Percentiles rank a stretch among this genome's conserved stretches.
Conservation (phyloP, 2,797 vertebrate genomes). For the Ctenochaetus hawaiiensis region DNA sequence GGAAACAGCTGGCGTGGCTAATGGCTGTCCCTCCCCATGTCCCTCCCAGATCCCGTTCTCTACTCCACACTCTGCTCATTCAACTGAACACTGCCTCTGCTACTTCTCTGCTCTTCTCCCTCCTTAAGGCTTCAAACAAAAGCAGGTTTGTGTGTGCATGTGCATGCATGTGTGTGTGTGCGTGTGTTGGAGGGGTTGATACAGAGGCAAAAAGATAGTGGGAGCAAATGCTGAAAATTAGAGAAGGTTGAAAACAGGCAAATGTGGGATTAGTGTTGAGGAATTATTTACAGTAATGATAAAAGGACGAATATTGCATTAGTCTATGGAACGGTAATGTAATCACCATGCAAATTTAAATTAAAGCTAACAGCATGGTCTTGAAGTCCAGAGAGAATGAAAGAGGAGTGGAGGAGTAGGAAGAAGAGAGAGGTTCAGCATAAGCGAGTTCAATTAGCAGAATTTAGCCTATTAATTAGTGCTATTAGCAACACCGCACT, state of each 20-base stretch:
- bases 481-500: slow-evolving; percentile 74
- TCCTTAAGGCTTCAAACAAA: slow-evolving; percentile 59
- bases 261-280: slow-evolving; percentile 49
- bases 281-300: slow-evolving; percentile 67
- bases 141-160: slow-evolving; percentile 33
- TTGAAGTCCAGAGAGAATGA: slow-evolving; percentile 68
- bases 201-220: slow-evolving; percentile 11
- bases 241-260: slow-evolving; percentile 50
- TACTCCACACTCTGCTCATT: slow-evolving; percentile 67
- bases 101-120: slow-evolving; percentile 34
- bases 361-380: slow-evolving; percentile 59
- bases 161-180: slow-evolving; percentile 1
- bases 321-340: slow-evolving; percentile 60
- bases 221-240: slow-evolving; percentile 25
- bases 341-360: slow-evolving; percentile 74
- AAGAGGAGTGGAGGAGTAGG: slow-evolving; percentile 64
- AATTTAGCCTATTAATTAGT: slow-evolving; percentile 86
- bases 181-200: slow-evolving; percentile 15
- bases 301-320: slow-evolving; percentile 56
- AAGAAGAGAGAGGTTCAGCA: slow-evolving; percentile 69
- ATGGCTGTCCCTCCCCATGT: slow-evolving; percentile 76
- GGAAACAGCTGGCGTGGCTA: slow-evolving; percentile 80
- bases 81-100: slow-evolving; percentile 58
- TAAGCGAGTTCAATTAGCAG: slow-evolving; percentile 83
- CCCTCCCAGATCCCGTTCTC: slow-evolving; percentile 71